Conservation (phyloP, 1,140 invertebrate genomes). For the Leptonema lineaticorne region DNA sequence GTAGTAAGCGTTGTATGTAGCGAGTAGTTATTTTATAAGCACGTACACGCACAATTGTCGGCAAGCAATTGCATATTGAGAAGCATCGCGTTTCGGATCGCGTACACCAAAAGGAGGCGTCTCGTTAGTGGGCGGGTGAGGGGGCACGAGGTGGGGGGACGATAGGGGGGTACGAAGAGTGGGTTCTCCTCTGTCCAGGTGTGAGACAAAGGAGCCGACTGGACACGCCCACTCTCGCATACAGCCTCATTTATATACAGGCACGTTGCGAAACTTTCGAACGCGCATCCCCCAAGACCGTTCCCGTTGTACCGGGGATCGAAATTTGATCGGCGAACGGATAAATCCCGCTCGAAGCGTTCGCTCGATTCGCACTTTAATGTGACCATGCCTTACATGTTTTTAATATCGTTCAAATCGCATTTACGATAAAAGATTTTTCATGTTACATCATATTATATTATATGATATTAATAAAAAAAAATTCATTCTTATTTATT, state of each 20-base stretch:
- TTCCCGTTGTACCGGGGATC: not conserved
- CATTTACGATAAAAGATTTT: too few relatives aligned
- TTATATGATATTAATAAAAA: too few relatives aligned
- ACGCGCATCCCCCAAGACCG: too few relatives aligned
- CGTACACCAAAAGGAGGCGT: constrained; percentile 1
- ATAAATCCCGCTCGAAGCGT: not conserved
- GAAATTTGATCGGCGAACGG: not conserved
- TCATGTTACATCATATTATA: too few relatives aligned
- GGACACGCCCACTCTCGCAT: constrained; percentile 18
- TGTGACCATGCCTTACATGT: too few relatives aligned
- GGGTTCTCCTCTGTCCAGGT: constrained; percentile 18
- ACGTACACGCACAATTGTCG: too few relatives aligned
- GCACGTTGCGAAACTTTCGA: not conserved
- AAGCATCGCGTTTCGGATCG: not conserved
- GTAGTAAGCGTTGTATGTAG: not conserved
- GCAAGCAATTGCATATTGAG: constrained; percentile 21
- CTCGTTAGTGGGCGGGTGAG: constrained; percentile 5
- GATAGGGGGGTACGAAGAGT: constrained; percentile 9
- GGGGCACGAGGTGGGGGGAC: not conserved
- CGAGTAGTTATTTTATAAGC: too few relatives aligned
- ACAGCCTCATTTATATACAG: not conserved
- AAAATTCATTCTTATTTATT: not conserved
- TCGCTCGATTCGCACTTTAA: not conserved
- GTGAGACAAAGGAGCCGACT: constrained; percentile 40
- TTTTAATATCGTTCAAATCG: too few relatives aligned